phyloP scores from a whole-genome alignment of 2,888 invertebrate species.

The Lasioglossum morio region DNA sequence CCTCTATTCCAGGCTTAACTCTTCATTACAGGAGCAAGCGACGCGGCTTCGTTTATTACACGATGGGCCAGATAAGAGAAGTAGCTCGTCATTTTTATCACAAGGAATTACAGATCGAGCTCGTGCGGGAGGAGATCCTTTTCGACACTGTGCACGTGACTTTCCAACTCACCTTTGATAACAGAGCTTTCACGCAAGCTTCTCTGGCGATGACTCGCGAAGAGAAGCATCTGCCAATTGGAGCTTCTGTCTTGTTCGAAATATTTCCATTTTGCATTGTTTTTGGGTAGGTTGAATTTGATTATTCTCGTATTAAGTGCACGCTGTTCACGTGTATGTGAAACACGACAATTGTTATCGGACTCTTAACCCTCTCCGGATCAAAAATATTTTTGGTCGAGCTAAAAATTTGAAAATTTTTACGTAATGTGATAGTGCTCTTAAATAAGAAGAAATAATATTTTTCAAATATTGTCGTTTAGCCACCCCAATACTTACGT shows the following conservation, averaged over 20 bases:
- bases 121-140: constrained; percentile 93
- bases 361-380: background rate
- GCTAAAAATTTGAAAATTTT: no score
- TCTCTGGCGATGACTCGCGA: constrained; percentile 94
- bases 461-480: no score
- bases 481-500: no score
- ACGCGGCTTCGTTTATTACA: constrained; percentile 97
- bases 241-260: constrained; percentile 96
- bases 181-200: constrained; percentile 94
- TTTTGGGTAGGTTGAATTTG: constrained; percentile 90
- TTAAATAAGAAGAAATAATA: no score
- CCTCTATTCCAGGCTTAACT: constrained; percentile 89
- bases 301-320: background rate
- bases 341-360: background rate
- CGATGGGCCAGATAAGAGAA: constrained; percentile 97
- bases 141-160: constrained; percentile 97
- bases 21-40: constrained; percentile 97
- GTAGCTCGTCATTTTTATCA: constrained; percentile 97
- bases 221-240: constrained; percentile 95
- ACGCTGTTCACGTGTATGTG: background rate
- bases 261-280: constrained; percentile 99
- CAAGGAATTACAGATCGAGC: constrained; percentile 96
- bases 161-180: constrained; percentile 97
- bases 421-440: no score
- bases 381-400: no score